Conservation (phyloP, 2,113 vertebrate genomes). For the Hippocampus comes region DNA sequence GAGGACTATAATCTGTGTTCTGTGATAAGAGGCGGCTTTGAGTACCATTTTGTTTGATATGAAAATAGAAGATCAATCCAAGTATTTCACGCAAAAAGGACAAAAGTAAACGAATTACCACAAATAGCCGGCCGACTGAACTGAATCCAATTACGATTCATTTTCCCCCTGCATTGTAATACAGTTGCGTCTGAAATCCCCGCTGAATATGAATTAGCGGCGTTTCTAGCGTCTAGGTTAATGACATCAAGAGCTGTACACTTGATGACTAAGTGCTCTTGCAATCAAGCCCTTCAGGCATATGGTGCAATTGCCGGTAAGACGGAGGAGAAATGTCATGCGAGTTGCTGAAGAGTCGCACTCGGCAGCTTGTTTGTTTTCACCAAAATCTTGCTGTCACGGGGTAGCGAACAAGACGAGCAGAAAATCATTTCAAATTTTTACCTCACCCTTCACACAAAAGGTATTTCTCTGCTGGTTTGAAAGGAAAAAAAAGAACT, state of each 20-base stretch:
- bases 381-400: conserved; percentile 2
- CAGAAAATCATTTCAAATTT: conserved; percentile 9
- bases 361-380: neutral
- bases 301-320: conserved; percentile 35
- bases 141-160: conserved; percentile 48
- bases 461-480: too few relatives aligned
- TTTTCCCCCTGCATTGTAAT: conserved; percentile 31
- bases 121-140: conserved; percentile 35
- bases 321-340: conserved; percentile 19
- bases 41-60: conserved; percentile 47
- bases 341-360: conserved; percentile 17
- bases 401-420: conserved; percentile 13
- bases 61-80: conserved; percentile 42
- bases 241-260: conserved; percentile 49
- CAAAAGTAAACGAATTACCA: conserved; percentile 56
- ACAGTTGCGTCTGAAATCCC: conserved; percentile 39
- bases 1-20: conserved; percentile 55
- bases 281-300: conserved; percentile 51
- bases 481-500: too few relatives aligned
- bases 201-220: conserved; percentile 58
- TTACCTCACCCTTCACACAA: too few relatives aligned
- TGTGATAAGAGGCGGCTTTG: conserved; percentile 53
- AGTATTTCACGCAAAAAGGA: conserved; percentile 41
- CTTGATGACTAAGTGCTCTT: conserved; percentile 61
- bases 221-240: conserved; percentile 50